phyloP scores from a whole-genome alignment of 2,888 invertebrate genomes.

The Bedellia somnulentella region DNA sequence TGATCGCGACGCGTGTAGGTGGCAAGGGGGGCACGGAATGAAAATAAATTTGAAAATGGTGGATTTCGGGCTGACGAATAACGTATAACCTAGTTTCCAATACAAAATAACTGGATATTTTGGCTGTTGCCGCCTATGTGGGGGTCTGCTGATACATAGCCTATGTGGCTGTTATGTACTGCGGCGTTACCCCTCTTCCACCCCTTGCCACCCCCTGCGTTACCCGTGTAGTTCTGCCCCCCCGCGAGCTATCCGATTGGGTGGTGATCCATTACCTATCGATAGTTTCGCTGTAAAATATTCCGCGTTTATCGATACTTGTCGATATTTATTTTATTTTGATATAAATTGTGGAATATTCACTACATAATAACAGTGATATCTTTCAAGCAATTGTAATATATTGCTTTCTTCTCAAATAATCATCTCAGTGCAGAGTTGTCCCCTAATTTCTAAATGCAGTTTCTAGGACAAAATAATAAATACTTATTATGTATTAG shows the following conservation, averaged over 20 bases:
- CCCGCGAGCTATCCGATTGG: conserved; percentile 38
- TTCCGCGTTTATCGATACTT: conserved; percentile 25
- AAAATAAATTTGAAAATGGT: too few species aligned
- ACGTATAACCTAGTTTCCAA: conserved; percentile 58
- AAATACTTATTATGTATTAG: too few species aligned
- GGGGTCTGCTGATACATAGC: conserved; percentile 19
- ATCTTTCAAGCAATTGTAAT: too few species aligned
- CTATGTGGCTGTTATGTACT: conserved; percentile 36
- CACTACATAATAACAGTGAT: too few species aligned
- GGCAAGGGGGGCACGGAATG: too few species aligned
- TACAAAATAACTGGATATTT: conserved; percentile 59
- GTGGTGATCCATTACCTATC: conserved; percentile 17
- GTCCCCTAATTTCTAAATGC: too few species aligned
- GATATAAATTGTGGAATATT: too few species aligned
- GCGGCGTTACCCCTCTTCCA: conserved; percentile 19
- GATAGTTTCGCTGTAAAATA: conserved; percentile 3
- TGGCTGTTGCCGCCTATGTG: too few species aligned
- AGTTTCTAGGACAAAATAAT: too few species aligned
- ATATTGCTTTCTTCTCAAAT: too few species aligned
- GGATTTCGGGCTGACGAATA: conserved; percentile 18
- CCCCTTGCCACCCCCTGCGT: conserved; percentile 24
- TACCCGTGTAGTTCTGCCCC: conserved; percentile 39
- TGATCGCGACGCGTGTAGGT: too few species aligned
- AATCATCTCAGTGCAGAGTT: too few species aligned
- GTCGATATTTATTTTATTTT: conserved; percentile 26